Evolutionary conservation across 1,140 invertebrate species (phyloP).

Genomic region (Brachionus manjavacas): DNA sequence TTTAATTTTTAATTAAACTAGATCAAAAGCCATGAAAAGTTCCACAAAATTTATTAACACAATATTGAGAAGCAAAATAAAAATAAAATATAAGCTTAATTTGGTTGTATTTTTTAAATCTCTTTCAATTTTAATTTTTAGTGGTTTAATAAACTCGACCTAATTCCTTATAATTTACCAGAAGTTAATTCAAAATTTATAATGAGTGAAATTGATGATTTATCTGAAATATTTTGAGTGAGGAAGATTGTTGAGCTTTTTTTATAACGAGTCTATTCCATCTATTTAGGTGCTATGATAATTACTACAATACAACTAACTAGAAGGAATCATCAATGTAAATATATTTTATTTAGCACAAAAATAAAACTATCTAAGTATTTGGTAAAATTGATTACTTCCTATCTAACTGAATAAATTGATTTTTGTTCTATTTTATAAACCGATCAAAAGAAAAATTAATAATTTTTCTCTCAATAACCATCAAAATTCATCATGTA

Average conservation of each 20-base stretch:
- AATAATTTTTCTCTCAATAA: background rate
- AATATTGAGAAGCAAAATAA: background rate
- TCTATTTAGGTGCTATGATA: background rate
- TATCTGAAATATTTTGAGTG: background rate
- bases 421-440: background rate
- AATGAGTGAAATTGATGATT: background rate
- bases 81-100: background rate
- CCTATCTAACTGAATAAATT: background rate
- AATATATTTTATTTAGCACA: background rate
- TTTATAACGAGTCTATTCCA: background rate
- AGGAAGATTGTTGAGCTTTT: background rate
- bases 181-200: background rate
- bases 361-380: background rate
- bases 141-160: conserved; percentile 4
- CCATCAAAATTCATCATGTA: background rate
- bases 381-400: background rate
- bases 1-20: background rate
- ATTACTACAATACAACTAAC: background rate
- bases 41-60: background rate
- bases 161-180: background rate
- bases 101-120: background rate
- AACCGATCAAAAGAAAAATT: background rate
- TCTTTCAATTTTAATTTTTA: background rate
- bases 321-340: background rate
- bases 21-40: background rate